Percentiles rank a stretch among this genome's conserved stretches.
phyloP scores from a whole-genome alignment of 2,113 vertebrate species.

The Mohoua ochrocephala region DNA sequence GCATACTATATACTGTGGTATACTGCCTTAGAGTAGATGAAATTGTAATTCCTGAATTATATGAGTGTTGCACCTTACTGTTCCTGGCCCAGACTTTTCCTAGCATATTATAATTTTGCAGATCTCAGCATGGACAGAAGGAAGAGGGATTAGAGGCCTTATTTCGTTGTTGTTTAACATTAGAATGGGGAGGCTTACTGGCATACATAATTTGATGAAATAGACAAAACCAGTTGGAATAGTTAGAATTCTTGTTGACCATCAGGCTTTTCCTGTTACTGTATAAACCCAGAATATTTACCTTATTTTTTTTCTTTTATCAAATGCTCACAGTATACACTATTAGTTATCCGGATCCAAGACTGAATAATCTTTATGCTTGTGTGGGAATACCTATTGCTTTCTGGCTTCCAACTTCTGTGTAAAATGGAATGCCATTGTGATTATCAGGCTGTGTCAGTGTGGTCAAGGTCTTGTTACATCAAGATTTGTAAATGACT shows the following conservation, averaged over 20 bases:
- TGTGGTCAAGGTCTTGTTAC: neutral
- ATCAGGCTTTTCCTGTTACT: neutral
- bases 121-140: conserved; percentile 15
- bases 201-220: neutral
- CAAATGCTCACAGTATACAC: neutral
- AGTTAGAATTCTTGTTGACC: neutral
- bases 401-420: neutral
- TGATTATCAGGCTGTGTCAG: neutral
- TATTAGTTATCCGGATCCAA: neutral
- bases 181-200: neutral
- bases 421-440: neutral
- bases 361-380: neutral
- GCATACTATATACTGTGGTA: no score
- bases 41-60: neutral
- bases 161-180: neutral
- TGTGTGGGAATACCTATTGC: neutral
- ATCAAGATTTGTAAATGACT: neutral
- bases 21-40: neutral
- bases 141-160: neutral
- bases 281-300: neutral
- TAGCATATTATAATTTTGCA: conserved; percentile 25
- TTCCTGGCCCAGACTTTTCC: neutral
- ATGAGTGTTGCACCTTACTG: neutral
- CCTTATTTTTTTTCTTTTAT: neutral
- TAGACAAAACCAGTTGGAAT: neutral